Conservation (phyloP, 2,888 invertebrate genomes). For the Eugnorisma glareosa region DNA sequence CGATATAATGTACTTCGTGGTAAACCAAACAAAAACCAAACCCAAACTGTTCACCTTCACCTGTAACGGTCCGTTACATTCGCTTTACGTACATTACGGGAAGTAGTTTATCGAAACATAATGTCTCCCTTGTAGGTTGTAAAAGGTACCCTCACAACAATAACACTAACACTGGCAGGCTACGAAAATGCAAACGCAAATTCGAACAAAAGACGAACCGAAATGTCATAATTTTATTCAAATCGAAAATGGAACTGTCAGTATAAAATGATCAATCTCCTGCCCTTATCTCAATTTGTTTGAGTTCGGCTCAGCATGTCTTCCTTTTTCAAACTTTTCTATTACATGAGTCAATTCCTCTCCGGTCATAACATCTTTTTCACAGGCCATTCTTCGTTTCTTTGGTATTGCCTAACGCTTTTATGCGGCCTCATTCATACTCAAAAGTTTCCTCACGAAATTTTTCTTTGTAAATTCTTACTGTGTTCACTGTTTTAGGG, state of each 20-base stretch:
- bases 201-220: neutral
- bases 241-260: neutral
- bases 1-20: conserved; percentile 13
- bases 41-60: neutral
- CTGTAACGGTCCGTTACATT: conserved; percentile 9
- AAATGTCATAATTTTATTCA: neutral
- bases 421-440: neutral
- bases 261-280: neutral
- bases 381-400: neutral
- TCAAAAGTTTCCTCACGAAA: neutral
- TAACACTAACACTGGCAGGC: neutral
- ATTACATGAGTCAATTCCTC: neutral
- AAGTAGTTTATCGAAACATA: conserved; percentile 36
- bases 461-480: too few relatives aligned
- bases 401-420: too few relatives aligned
- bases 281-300: neutral
- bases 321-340: neutral
- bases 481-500: too few relatives aligned
- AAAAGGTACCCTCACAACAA: neutral
- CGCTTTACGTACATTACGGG: neutral
- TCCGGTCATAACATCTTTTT: neutral
- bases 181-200: neutral
- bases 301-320: neutral
- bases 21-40: conserved; percentile 9
- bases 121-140: conserved; percentile 21